A percentile compares a stretch with the other conserved stretches of the same genome.
Conservation (phyloP, 2,888 invertebrate species). For the Sphaerophoria taeniata region DNA sequence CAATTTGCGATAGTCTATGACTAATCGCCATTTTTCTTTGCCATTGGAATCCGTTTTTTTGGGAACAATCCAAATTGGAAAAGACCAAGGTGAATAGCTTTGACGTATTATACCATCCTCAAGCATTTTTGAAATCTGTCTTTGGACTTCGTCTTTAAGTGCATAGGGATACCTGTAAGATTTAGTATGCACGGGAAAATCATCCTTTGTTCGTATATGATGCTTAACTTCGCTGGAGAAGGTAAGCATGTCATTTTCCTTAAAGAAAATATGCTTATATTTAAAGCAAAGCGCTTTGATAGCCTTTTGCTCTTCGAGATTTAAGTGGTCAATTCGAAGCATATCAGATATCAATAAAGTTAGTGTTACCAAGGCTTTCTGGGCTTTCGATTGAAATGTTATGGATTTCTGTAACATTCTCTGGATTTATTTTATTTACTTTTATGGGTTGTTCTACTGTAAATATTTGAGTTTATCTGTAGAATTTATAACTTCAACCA, state of each 20-base stretch:
- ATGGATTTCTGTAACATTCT: conserved; percentile 27
- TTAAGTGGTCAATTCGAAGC: conserved; percentile 25
- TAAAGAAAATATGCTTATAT: conserved; percentile 15
- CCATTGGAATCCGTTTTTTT: conserved; percentile 30
- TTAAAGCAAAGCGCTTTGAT: conserved; percentile 4
- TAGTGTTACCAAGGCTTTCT: neutral
- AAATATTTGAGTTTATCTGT: conserved; percentile 39
- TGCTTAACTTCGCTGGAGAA: conserved; percentile 18
- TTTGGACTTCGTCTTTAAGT: conserved; percentile 34
- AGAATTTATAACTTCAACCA: conserved; percentile 47
- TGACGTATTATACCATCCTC: conserved; percentile 32
- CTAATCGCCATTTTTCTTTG: conserved; percentile 20
- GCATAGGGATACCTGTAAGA: conserved; percentile 36
- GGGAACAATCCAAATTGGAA: conserved; percentile 36
- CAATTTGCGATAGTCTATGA: conserved; percentile 20
- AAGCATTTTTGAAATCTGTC: conserved; percentile 27
- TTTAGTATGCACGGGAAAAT: conserved; percentile 41
- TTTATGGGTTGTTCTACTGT: conserved; percentile 61
- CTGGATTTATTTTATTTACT: conserved; percentile 3
- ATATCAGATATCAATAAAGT: conserved; percentile 17
- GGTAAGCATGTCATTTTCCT: neutral
- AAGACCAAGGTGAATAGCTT: conserved; percentile 56
- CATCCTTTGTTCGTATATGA: conserved; percentile 27
- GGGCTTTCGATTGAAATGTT: conserved; percentile 18
- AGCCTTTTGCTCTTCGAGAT: conserved; percentile 4